Evolutionary conservation across 2,113 vertebrate species (phyloP), one percentile per base, ranked within the genome.

Genomic region (Corapipo altera): DNA sequence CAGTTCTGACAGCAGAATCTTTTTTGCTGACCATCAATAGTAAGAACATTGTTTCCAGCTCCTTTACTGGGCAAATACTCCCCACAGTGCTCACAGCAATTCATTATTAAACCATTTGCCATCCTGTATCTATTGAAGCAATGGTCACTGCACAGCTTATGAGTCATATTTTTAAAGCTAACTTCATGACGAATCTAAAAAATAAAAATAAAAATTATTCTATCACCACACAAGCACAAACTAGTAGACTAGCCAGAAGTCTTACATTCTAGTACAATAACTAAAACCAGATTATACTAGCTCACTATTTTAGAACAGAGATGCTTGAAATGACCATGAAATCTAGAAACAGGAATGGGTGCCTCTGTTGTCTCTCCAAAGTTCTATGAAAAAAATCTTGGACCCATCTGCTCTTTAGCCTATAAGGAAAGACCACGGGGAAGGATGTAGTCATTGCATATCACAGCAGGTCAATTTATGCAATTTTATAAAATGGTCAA

Each of bases 141-240:
- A 41, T 98, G 96, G 93, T 99, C 99, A 95, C 99, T 99, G 98
- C 99, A 99, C 95, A 99, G 98, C 97, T 99, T 99, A 88, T 99
- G 99, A 82, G 99, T 99, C 98, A 99, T 99, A 82, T 99, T 99
- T 98, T 99, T 99, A 98, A 99, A 99, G 98, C 99, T 99, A 95
- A 99, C 99, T 97, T 99, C 99, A 58, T 99, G 99, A 49, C 99
- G 99, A 97, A 99, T 99, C 99, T 99, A 95, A 94, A 97, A 97
- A 96, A 72, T 59, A 96, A 76, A 83, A 94, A 48, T 4, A 48
- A 54, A 49, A 51, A 64, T 33, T 72, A 61, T 41, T 70, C 51
- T 23, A 62, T 90, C 37, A 95, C 10, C 39, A 92, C 13, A 94
- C 26, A 79, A 84, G 70, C 70, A 75, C 32, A 67, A 93, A 78